Conservation (phyloP, 2,888 invertebrate species). For the Prenolepis imparis region DNA sequence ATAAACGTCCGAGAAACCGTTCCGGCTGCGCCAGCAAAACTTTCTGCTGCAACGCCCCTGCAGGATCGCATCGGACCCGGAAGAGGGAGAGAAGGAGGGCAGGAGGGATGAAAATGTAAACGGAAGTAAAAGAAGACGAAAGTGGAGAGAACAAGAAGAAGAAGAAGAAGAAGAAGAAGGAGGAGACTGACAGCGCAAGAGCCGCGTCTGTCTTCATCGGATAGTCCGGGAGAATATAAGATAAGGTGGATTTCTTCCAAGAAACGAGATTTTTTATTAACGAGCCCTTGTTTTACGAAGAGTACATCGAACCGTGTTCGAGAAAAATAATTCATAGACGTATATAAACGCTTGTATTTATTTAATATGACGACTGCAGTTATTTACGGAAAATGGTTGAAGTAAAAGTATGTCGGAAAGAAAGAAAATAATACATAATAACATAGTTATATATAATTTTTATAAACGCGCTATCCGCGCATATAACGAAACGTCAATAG, state of each 20-base stretch:
- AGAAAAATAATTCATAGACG: background rate
- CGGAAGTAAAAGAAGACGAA: slow-evolving; percentile 44
- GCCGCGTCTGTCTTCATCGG: slow-evolving; percentile 32
- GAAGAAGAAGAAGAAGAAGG: slow-evolving; percentile 25
- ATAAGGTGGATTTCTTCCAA: slow-evolving; percentile 23
- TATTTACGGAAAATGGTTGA: background rate
- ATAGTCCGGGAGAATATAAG: slow-evolving; percentile 8
- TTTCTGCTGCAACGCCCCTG: slow-evolving; percentile 74
- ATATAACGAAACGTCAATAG: background rate
- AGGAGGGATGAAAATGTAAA: slow-evolving; percentile 35
- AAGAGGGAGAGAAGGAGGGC: slow-evolving; percentile 9
- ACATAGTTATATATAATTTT: slow-evolving; percentile 3
- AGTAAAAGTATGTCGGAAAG: background rate
- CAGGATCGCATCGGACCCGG: slow-evolving; percentile 58
- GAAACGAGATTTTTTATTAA: slow-evolving; percentile 5
- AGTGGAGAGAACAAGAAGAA: slow-evolving; percentile 18
- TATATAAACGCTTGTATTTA: background rate
- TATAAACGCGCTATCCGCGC: background rate
- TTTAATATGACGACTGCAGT: background rate
- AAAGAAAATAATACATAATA: background rate
- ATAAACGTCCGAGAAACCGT: slow-evolving; percentile 63
- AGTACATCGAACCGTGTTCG: background rate
- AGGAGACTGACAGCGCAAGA: slow-evolving; percentile 42
- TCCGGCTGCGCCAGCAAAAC: slow-evolving; percentile 75
- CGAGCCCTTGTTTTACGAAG: background rate